Percentiles rank a stretch among this genome's conserved stretches.
phyloP scores from a whole-genome alignment of 2,888 invertebrate genomes.

The Luperina nickerlii region DNA sequence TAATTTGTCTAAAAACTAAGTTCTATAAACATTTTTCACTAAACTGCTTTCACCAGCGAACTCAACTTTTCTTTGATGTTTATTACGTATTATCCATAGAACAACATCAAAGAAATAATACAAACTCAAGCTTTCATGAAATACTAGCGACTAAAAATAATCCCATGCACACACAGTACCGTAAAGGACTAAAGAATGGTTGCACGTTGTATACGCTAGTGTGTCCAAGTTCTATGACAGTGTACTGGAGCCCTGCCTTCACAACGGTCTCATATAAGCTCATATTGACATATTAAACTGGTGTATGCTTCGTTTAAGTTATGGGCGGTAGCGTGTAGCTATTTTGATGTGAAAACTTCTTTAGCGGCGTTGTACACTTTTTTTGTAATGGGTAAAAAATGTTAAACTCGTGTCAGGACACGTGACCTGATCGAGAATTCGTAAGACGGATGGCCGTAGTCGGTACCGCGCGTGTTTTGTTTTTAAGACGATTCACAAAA shows the following conservation, averaged over 20 bases:
- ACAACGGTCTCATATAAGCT: slow-evolving; percentile 39
- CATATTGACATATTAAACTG: slow-evolving; percentile 53
- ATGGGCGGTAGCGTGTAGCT: slow-evolving; percentile 18
- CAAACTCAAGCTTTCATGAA: background rate
- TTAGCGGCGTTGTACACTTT: no score
- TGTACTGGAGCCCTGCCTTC: slow-evolving; percentile 20
- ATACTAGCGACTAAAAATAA: slow-evolving; percentile 17
- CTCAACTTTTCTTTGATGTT: slow-evolving; percentile 9
- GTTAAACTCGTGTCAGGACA: no score
- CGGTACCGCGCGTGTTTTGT: no score
- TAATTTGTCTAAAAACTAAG: background rate
- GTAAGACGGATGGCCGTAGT: no score
- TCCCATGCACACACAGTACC: background rate
- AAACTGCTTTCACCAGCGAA: background rate
- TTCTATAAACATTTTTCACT: slow-evolving; percentile 21
- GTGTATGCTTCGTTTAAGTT: slow-evolving; percentile 1
- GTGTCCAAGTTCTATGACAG: slow-evolving; percentile 25
- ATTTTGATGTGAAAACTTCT: no score
- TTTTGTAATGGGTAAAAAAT: no score
- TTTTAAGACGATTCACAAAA: no score
- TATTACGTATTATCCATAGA: background rate
- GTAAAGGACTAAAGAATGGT: slow-evolving; percentile 10
- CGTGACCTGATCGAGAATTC: no score
- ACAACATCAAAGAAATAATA: slow-evolving; percentile 16
- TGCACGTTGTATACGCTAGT: slow-evolving; percentile 15